Evolutionary conservation across 2,888 invertebrate species (phyloP).

Genomic region (Ectemnius lituratus): DNA sequence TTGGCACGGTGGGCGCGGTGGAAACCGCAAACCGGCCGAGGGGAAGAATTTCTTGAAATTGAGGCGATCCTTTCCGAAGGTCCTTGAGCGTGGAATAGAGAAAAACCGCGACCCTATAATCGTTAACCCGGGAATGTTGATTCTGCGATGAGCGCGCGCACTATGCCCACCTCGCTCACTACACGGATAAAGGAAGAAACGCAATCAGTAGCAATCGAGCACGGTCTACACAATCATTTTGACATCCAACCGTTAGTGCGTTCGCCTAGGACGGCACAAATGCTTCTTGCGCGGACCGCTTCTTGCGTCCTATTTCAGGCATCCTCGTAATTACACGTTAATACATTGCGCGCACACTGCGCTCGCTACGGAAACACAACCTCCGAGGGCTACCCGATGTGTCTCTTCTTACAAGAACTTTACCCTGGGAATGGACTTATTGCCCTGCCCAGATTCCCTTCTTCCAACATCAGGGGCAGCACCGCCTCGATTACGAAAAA

Average conservation of each 20-base stretch:
- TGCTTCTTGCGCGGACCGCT: background rate
- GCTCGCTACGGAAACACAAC: too few species aligned
- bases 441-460: too few species aligned
- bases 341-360: too few species aligned
- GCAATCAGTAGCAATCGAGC: conserved; percentile 29
- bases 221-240: conserved; percentile 16
- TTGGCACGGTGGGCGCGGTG: conserved; percentile 57
- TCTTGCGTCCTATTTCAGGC: conserved; percentile 1
- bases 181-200: conserved; percentile 19
- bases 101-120: conserved; percentile 68
- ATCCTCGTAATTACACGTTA: conserved; percentile 1
- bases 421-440: too few species aligned
- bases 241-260: conserved; percentile 9
- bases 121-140: conserved; percentile 57
- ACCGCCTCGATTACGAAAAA: too few species aligned
- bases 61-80: conserved; percentile 65
- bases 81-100: conserved; percentile 66
- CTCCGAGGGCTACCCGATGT: too few species aligned
- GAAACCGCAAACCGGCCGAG: conserved; percentile 69
- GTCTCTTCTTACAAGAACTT: too few species aligned
- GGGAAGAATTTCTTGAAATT: conserved; percentile 68
- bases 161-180: conserved; percentile 8
- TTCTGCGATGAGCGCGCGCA: conserved; percentile 31
- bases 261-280: background rate
- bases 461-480: too few species aligned